Evolutionary conservation across 2,888 invertebrate species (phyloP).

Genomic region (Spisula subtruncata): DNA sequence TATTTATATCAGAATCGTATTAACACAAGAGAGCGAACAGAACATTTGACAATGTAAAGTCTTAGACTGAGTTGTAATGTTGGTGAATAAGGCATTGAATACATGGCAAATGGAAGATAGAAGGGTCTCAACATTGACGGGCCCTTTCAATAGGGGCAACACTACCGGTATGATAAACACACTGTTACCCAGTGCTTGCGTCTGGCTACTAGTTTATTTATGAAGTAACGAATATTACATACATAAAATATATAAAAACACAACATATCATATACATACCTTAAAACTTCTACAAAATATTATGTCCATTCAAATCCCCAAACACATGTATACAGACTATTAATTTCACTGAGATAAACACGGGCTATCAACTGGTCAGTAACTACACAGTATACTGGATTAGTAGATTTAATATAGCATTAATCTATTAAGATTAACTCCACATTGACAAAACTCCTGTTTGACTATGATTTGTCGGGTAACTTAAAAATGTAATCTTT

Average conservation of each 20-base stretch:
- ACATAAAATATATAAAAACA: neutral
- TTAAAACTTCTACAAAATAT: neutral
- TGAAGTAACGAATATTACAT: neutral
- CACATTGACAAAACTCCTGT: neutral
- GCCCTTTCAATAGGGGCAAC: too few relatives aligned
- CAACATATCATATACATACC: neutral
- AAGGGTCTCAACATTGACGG: too few relatives aligned
- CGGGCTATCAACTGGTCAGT: neutral
- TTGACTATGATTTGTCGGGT: neutral
- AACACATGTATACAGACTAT: neutral
- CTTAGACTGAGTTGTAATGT: too few relatives aligned
- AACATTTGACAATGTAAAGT: too few relatives aligned
- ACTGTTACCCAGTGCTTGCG: too few relatives aligned
- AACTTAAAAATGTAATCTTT: neutral
- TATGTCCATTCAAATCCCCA: neutral
- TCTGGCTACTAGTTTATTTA: too few relatives aligned
- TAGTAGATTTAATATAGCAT: neutral
- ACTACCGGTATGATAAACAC: too few relatives aligned
- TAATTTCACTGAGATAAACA: neutral
- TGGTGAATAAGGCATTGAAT: too few relatives aligned
- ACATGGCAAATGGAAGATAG: too few relatives aligned
- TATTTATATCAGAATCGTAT: too few relatives aligned
- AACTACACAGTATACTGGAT: neutral
- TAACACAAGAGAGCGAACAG: too few relatives aligned
- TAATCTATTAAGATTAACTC: neutral